Conservation (phyloP, 1,140 invertebrate species). For the Ips nitidus region DNA sequence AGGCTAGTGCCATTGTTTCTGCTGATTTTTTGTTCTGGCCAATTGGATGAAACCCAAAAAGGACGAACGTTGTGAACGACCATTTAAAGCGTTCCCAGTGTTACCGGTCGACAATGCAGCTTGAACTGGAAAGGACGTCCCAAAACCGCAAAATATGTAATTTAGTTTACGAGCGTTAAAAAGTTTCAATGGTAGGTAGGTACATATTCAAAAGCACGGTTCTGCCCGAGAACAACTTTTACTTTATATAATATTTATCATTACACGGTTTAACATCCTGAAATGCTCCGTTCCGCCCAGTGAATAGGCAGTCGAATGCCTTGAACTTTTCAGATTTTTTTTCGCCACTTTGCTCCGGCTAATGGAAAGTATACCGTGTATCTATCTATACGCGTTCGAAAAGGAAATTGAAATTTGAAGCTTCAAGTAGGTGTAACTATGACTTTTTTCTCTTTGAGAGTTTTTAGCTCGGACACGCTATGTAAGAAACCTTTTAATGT, state of each 20-base stretch:
- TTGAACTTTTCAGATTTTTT: conserved; percentile 27
- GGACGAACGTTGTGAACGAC: too few relatives aligned
- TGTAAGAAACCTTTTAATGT: neutral
- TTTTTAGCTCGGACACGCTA: neutral
- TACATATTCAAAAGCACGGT: neutral
- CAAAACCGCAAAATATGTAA: too few relatives aligned
- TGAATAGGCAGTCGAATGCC: conserved; percentile 26
- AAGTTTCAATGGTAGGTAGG: neutral
- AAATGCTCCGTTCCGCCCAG: conserved; percentile 25
- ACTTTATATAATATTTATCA: conserved; percentile 26
- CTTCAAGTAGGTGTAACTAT: neutral
- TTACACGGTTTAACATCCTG: conserved; percentile 24
- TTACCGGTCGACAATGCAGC: too few relatives aligned
- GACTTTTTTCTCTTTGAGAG: neutral
- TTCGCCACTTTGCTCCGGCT: conserved; percentile 2
- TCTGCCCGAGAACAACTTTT: conserved; percentile 19
- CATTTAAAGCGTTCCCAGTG: too few relatives aligned
- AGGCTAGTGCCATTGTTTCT: too few relatives aligned
- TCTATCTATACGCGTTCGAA: neutral
- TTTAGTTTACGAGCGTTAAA: too few relatives aligned
- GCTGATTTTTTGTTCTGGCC: too few relatives aligned
- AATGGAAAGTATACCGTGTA: conserved; percentile 20
- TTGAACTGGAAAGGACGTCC: too few relatives aligned
- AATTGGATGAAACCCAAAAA: too few relatives aligned
- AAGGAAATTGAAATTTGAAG: neutral